Percentiles rank a stretch among this genome's conserved stretches.
phyloP scores from a whole-genome alignment of 2,797 vertebrate genomes.

The Lindbergichthys nudifrons region DNA sequence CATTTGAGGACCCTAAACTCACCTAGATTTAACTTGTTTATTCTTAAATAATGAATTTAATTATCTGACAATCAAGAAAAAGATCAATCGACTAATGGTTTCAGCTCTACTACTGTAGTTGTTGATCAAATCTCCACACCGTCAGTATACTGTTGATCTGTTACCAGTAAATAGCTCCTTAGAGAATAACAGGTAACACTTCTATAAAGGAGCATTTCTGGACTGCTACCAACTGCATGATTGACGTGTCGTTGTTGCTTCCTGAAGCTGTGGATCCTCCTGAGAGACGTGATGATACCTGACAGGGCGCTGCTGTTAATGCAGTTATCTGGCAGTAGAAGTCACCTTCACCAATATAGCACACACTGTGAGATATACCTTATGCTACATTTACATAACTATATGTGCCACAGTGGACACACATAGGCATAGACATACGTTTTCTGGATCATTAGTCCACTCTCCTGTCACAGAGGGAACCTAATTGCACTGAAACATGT shows the following conservation, averaged over 20 bases:
- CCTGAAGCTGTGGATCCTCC: conserved; percentile 10
- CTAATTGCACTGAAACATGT: conserved; percentile 52
- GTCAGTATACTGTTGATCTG: neutral
- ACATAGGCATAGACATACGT: neutral
- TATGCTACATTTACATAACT: conserved; percentile 8
- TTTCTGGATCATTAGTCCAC: conserved; percentile 49
- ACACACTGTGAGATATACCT: neutral
- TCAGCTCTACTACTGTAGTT: neutral
- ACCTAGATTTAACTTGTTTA: too few relatives aligned
- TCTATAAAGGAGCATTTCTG: neutral
- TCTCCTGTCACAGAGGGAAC: conserved; percentile 50
- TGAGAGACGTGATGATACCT: conserved; percentile 3
- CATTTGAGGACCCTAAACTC: neutral
- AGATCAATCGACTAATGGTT: neutral
- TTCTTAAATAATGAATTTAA: neutral
- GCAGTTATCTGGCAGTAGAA: conserved; percentile 1
- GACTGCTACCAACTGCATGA: conserved; percentile 1
- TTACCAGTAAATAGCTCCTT: neutral
- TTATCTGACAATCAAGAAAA: neutral
- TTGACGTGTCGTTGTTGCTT: conserved; percentile 3
- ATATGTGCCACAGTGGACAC: neutral
- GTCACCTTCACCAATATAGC: conserved; percentile 27
- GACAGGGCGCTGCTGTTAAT: conserved; percentile 21
- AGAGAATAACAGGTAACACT: neutral
- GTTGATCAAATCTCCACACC: neutral